A percentile compares a stretch with the other conserved stretches of the same genome.
Conservation (phyloP, 1,140 invertebrate species). For the Drosophila novamexicana region DNA sequence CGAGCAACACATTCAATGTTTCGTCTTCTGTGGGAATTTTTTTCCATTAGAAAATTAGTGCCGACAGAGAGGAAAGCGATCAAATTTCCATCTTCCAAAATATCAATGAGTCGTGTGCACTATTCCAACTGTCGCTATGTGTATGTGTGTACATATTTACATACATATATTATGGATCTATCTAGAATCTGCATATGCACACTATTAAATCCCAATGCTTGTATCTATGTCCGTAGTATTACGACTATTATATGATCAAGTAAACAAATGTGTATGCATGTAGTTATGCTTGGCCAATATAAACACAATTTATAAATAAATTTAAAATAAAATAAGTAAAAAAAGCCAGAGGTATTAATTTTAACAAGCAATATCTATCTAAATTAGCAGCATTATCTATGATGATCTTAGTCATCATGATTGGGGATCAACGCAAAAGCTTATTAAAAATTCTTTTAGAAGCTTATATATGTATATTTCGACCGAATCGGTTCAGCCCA, state of each 20-base stretch:
- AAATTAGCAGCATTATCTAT: too few relatives aligned
- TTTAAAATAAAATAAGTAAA: too few relatives aligned
- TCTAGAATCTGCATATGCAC: slow-evolving; percentile 1
- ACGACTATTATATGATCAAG: background rate
- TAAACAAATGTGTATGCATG: background rate
- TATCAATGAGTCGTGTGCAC: slow-evolving; percentile 68
- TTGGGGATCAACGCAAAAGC: too few relatives aligned
- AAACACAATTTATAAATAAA: too few relatives aligned
- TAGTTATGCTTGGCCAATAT: too few relatives aligned
- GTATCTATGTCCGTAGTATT: background rate
- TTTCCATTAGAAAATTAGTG: slow-evolving; percentile 64
- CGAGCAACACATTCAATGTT: slow-evolving; percentile 64
- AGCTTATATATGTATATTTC: too few relatives aligned
- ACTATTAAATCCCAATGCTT: background rate
- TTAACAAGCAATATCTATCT: too few relatives aligned
- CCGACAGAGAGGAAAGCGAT: slow-evolving; percentile 51
- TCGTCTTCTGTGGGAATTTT: slow-evolving; percentile 31
- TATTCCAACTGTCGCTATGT: background rate
- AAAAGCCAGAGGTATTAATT: too few relatives aligned
- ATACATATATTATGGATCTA: background rate
- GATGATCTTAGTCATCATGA: too few relatives aligned
- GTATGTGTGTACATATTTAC: background rate
- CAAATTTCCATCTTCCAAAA: slow-evolving; percentile 72
- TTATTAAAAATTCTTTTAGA: too few relatives aligned
- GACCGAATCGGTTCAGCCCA: too few relatives aligned